Base-by-base conservation (phyloP, 2,113 vertebrate genomes). In the Nicator chloris region DNA sequence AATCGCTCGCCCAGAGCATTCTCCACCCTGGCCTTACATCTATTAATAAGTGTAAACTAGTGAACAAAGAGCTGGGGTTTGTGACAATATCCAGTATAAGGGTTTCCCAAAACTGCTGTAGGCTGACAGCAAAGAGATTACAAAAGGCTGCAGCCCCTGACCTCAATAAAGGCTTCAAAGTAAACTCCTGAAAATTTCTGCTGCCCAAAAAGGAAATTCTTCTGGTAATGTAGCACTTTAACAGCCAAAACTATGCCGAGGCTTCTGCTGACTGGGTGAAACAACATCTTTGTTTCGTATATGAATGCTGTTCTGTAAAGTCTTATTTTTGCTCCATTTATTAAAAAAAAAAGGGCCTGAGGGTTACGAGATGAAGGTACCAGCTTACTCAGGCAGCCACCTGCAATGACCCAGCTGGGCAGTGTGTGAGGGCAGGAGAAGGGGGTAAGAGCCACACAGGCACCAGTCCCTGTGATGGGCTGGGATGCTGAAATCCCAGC, bases 101-200 rank as follows among this genome's bases (percentile, higher is more conserved):
- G 56, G 80, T 54, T 95, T 84, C 95, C 88, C 81, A 54, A 35
- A 56, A 66, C 39, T 53, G 88, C 84, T 93, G 40, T 6, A 16
- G 85, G 84, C 79, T 91, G 78, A 70, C 33, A 31, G n/a, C 0
- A 12, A 80, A 60, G 35, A 83, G 37, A 70, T 39, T 72, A 47
- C n/a, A 54, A 76, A 61, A 82, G 79, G 79, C 85, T 96, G 81
- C 39, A 63, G 88, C 75, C 90, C 64, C 70, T 93, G 83, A 77
- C 93, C 94, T 92, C 84, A 57, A 54, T 75, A 60, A 78, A 73
- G 4, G 16, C 88, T 93, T 94, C 94, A 96, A 85, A 94, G 79
- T 31, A 69, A 92, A 53, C 83, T 86, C 66, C 59, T 69, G 81
- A 40, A 72, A 94, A 92, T 82, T 81, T 91, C 45, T 92, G 51